Evolutionary conservation across 2,797 vertebrate genomes (phyloP), one percentile per base, ranked within the genome.

Genomic region (Sebastes cheni): DNA sequence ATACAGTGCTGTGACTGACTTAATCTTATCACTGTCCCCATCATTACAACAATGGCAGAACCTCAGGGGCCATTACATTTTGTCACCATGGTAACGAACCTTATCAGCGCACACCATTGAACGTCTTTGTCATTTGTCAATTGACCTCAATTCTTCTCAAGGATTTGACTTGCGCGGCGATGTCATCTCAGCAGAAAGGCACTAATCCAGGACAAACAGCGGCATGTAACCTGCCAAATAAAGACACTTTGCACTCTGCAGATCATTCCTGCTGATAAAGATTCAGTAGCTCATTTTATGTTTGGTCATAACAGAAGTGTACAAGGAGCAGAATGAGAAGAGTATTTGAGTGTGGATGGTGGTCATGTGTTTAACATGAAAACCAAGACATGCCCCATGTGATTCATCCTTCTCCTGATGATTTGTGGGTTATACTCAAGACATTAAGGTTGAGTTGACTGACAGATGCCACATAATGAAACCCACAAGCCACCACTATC

Each of bases 21-120:
- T 32, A 50, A 87, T 89, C 73, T 85, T 80, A 83, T 85, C 85
- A 59, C 30, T 14, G 62, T 77, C 81, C 50, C 29, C 74, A 82
- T 83, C 72, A 46, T 54, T 61, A 34, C 42, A 60, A 46, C 74
- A 80, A 79, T 50, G 52, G 32, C 36, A 60, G 71, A 65, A 71
- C 70, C 46, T 75, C 56, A 39, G 61, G 29, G 73, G 77, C 73
- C 46, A 68, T 82, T 81, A 67, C 54, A 74, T 77, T 77, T 66
- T 54, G 77, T 93, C 34, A 55, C 90, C 87, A 90, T 89, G 84
- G 92, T 76, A 89, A 93, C 91, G 10, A 39, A 58, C 77, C 79
- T 89, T 92, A 92, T 91, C 87, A 82, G 77, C 5, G 1, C 67
- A 78, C 69, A 66, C 79, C 80, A 80, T 39, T 72, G 32, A 86